Evolutionary conservation across 2,888 invertebrate species (phyloP).

Genomic region (Tetranychus truncatus): DNA sequence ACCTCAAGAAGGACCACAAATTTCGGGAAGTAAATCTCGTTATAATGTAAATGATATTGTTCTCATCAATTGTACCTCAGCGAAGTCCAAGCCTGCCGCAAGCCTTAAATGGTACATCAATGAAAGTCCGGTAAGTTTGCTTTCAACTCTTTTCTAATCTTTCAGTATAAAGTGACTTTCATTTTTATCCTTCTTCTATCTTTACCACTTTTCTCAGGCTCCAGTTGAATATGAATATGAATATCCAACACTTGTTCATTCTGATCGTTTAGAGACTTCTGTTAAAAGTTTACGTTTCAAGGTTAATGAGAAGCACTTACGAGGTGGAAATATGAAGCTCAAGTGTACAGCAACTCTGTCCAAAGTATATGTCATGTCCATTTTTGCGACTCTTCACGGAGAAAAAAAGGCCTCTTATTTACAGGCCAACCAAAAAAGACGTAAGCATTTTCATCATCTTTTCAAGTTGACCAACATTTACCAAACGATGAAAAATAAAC

Average conservation of each 20-base stretch:
- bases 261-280: conserved; percentile 26
- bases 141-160: background rate
- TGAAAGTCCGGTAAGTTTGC: conserved; percentile 42
- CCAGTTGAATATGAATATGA: conserved; percentile 24
- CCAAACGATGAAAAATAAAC: too few relatives aligned
- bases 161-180: background rate
- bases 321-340: conserved; percentile 25
- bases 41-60: conserved; percentile 48
- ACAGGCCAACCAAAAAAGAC: too few relatives aligned
- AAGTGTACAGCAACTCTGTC: conserved; percentile 21
- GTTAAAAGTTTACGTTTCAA: conserved; percentile 25
- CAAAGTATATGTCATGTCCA: conserved; percentile 7
- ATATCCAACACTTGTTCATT: conserved; percentile 23
- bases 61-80: conserved; percentile 54
- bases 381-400: background rate
- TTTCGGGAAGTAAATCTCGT: conserved; percentile 49
- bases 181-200: conserved; percentile 6
- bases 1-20: conserved; percentile 50
- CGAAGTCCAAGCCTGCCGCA: conserved; percentile 48
- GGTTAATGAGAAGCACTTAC: conserved; percentile 24
- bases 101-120: conserved; percentile 47
- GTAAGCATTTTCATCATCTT: too few relatives aligned
- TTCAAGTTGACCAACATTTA: too few relatives aligned
- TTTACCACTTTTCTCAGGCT: conserved; percentile 17
- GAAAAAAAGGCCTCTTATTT: background rate